Conservation (phyloP, 2,113 vertebrate species). For the Corythornis madagascariensis region DNA sequence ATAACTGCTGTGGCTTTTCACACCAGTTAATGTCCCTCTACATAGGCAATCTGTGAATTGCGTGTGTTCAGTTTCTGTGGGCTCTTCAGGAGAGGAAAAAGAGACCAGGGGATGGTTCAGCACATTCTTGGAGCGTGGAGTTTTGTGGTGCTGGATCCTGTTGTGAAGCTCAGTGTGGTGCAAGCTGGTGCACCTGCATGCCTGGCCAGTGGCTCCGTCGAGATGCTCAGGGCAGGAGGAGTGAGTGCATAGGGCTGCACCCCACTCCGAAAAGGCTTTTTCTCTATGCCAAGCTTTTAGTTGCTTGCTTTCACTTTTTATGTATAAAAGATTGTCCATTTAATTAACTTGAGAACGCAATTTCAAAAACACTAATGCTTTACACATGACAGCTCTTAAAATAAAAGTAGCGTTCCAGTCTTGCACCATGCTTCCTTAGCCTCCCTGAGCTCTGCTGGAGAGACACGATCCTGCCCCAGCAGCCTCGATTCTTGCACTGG, state of each 20-base stretch:
- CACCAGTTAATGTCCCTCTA: accelerated
- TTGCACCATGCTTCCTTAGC: background rate
- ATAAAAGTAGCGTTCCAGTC: conserved; percentile 74
- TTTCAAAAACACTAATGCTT: conserved; percentile 84
- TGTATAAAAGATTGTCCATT: conserved; percentile 84
- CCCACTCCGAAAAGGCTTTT: conserved; percentile 27
- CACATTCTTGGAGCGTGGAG: background rate
- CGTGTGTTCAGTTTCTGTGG: accelerated
- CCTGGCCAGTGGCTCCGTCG: background rate
- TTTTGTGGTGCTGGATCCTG: background rate
- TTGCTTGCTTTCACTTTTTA: conserved; percentile 82
- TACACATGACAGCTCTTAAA: conserved; percentile 85
- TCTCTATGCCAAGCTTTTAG: conserved; percentile 75
- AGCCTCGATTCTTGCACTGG: accelerated
- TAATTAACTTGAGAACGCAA: conserved; percentile 86
- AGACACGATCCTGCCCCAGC: background rate
- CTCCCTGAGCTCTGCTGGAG: background rate
- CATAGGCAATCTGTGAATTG: background rate
- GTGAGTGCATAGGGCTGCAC: background rate
- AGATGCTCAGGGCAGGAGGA: background rate
- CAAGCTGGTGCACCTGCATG: background rate
- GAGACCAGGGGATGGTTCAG: accelerated
- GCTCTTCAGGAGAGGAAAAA: background rate
- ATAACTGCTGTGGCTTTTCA: background rate
- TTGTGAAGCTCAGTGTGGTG: background rate